Base-by-base conservation (phyloP, 1,140 invertebrate species). In the Oreohelix idahoensis region DNA sequence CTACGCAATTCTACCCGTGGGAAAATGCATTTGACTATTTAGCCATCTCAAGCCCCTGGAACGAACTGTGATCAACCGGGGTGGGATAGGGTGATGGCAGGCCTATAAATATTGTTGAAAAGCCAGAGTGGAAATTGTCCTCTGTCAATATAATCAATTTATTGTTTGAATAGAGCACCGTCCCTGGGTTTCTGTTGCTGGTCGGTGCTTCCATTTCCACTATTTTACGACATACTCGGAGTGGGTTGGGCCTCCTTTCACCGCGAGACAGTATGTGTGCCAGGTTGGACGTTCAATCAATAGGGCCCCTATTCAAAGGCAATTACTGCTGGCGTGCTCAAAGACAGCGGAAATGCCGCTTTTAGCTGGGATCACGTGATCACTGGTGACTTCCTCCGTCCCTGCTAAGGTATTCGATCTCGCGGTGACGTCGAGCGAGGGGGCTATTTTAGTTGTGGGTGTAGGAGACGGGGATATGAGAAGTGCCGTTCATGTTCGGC, bases 261-360 rank as follows among this genome's bases (percentile, higher is more conserved):
- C 5, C 74, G 74, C 4, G 13, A 39, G 74, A 13, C 38, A 13
- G 74, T 76, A 5, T 73, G 45, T 76, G 13, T 15, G 42, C 42
- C 35, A 4, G 42, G 5, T 49, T 76, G 38, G 74, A 32, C 17
- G 74, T n/a, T 76, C 38, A 76, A 76, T 76, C 74, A 76, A 76
- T 76, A 76, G 74, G 39, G 45, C n/a, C 39, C 74, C 74, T 49
- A 76, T 76, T 76, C 74, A 76, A 76, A 76, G 74, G 74, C 45
- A 76, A 76, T 76, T 76, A 76, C 74, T 20, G 38, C 38, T 49
- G 74, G 74, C 38, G 38, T 76, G 74, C 42, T 76, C 39, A 32
- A 49, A 76, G 74, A 76, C 74, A 45, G 74, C 74, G 74, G 74
- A 76, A 76, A 76, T 51, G 74, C 38, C 74, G 74, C 74, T 76